Base-by-base conservation (phyloP, 1,140 invertebrate genomes). In the Papilio machaon region DNA sequence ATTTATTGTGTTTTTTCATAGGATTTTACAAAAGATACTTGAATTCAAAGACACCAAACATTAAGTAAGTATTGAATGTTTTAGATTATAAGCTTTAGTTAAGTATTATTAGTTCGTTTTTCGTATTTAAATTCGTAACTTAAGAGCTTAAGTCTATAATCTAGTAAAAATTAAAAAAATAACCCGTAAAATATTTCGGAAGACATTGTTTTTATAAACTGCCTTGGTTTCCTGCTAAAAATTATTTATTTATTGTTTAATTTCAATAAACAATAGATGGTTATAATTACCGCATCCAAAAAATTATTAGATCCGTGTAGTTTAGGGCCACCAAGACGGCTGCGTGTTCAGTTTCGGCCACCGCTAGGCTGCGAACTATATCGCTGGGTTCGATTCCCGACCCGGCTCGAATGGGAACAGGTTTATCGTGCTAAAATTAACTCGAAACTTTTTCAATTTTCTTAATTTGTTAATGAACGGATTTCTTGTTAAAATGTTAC, bases 281-380 rank as follows among this genome's bases (percentile, higher is more conserved):
- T 81, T 78, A 43, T 78, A 82, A 82, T 78, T 85, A 80, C 80
- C 86, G 35, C 83, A 85, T 91, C 89, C 81, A 86, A 70, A 52
- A 52, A 2, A 13, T 82, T 88, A 38, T n/a, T 49, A 54, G 70
- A 11, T 87, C 76, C 23, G 9, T 58, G 86, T 67, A 13, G 78
- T 76, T 77, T 46, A 81, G 81, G 92, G 85, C 92, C 92, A 92
- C 92, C 92, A 89, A 91, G 89, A 87, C 80, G 64, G 38, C 46
- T 83, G 80, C 82, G 91, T 91, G 86, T 93, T 88, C 87, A 88
- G 85, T 94, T 94, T 89, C 91, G 90, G 82, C 86, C 86, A 86
- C 84, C 86, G 85, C 82, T 74, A 84, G 85, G 81, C 88, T 89
- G 91, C 89, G 89, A 90, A 91, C 87, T 86, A 87, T 90, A 91